A percentile compares a stretch with the other conserved stretches of the same genome.
phyloP scores from a whole-genome alignment of 1,140 invertebrate genomes.

The Caenorhabditis inopinata region DNA sequence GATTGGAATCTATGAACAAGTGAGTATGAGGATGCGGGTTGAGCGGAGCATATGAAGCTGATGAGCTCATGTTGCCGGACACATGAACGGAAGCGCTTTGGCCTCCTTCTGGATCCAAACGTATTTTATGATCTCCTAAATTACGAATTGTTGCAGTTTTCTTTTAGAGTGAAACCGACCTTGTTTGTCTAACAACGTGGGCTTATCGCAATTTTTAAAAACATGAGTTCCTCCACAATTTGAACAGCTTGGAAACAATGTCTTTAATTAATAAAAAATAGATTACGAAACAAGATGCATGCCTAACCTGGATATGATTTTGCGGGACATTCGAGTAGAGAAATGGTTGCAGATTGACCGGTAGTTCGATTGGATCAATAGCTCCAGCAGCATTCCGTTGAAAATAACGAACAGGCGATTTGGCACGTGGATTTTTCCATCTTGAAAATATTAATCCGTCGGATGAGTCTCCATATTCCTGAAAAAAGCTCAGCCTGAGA shows the following conservation, averaged over 20 bases:
- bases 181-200: neutral
- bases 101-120: neutral
- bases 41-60: neutral
- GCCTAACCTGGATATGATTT: neutral
- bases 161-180: neutral
- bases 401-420: neutral
- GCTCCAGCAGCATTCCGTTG: neutral
- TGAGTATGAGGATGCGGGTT: neutral
- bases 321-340: neutral
- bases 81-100: too few relatives aligned
- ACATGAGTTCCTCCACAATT: neutral
- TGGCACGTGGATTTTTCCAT: constrained; percentile 15
- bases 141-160: neutral
- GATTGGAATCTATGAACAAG: neutral
- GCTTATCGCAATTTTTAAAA: neutral
- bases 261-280: neutral
- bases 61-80: neutral
- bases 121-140: neutral
- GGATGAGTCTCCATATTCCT: neutral
- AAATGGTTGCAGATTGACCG: neutral
- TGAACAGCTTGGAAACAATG: neutral
- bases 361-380: neutral
- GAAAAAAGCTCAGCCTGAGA: neutral
- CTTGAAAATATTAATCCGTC: neutral
- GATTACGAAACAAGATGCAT: neutral